Evolutionary conservation across 2,888 invertebrate genomes (phyloP).

Genomic region (Aphidoletes aphidimyza): DNA sequence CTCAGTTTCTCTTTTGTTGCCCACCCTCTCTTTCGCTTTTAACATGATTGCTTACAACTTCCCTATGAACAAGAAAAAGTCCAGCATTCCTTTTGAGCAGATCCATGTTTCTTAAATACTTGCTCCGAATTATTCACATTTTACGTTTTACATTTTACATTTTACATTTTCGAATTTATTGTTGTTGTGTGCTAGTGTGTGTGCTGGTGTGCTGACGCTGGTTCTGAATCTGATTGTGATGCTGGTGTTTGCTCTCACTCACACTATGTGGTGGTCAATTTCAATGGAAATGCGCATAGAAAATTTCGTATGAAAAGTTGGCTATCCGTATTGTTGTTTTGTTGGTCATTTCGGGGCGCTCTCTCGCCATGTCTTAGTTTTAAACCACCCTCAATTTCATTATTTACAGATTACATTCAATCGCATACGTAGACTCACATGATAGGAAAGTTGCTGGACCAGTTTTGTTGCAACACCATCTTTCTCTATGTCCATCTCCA

Average conservation of each 20-base stretch:
- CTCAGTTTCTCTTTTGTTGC: too few relatives aligned
- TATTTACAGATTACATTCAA: slow-evolving; percentile 46
- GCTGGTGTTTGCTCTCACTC: background rate
- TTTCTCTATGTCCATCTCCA: too few relatives aligned
- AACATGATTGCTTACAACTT: too few relatives aligned
- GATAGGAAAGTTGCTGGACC: background rate
- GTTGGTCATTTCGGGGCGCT: background rate
- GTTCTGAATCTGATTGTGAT: too few relatives aligned
- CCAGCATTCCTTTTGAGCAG: slow-evolving; percentile 22
- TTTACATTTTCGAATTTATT: too few relatives aligned
- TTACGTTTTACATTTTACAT: background rate
- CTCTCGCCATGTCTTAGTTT: background rate
- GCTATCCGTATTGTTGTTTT: background rate
- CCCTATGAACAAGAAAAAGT: slow-evolving; percentile 3
- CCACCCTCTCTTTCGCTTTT: too few relatives aligned
- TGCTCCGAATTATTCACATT: background rate
- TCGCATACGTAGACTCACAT: slow-evolving; percentile 7
- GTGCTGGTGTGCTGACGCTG: too few relatives aligned
- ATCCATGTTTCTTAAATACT: slow-evolving; percentile 12
- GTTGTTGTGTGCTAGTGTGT: too few relatives aligned
- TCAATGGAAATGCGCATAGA: background rate
- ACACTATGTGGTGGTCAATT: background rate
- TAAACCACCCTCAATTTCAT: slow-evolving; percentile 37
- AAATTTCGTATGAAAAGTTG: background rate
- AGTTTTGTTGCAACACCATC: too few relatives aligned